These are phyloP conservation scores for Cybosia mesomella DNA, from an alignment of 2,888 invertebrate species.

Conservation along the genomic window DNA sequence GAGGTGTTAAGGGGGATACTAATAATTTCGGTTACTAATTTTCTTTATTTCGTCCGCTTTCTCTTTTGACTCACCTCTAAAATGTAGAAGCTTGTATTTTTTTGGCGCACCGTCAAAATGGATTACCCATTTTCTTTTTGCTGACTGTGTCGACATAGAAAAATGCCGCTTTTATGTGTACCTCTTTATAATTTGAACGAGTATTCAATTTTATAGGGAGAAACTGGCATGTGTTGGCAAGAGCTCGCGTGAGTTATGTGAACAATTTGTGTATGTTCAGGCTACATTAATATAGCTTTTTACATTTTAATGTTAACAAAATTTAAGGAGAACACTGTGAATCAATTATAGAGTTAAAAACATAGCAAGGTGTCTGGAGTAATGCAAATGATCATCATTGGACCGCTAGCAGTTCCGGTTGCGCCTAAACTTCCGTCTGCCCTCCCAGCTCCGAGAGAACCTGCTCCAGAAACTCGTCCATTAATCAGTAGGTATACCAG, in stretches of 20 bases:
- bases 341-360: not conserved
- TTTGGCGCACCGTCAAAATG: constrained; percentile 65
- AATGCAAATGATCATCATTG: no score
- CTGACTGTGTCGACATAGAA: constrained; percentile 55
- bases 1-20: no score
- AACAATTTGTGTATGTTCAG: constrained; percentile 24
- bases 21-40: no score
- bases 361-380: not conserved
- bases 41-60: constrained; percentile 39
- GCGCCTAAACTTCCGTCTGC: not conserved
- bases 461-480: no score
- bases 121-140: constrained; percentile 67
- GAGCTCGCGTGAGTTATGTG: constrained; percentile 14
- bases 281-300: constrained; percentile 8
- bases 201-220: constrained; percentile 36
- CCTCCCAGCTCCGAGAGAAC: no score
- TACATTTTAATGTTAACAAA: not conserved
- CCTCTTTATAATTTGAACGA: constrained; percentile 50
- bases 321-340: not conserved
- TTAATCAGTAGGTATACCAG: no score
- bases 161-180: constrained; percentile 53
- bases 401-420: not conserved
- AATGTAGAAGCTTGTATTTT: constrained; percentile 48
- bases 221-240: constrained; percentile 26
- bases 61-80: constrained; percentile 39